A percentile compares a stretch with the other conserved stretches of the same genome.
Evolutionary conservation across 2,888 invertebrate genomes (phyloP).

Genomic region (Schrankia costaestrigalis): DNA sequence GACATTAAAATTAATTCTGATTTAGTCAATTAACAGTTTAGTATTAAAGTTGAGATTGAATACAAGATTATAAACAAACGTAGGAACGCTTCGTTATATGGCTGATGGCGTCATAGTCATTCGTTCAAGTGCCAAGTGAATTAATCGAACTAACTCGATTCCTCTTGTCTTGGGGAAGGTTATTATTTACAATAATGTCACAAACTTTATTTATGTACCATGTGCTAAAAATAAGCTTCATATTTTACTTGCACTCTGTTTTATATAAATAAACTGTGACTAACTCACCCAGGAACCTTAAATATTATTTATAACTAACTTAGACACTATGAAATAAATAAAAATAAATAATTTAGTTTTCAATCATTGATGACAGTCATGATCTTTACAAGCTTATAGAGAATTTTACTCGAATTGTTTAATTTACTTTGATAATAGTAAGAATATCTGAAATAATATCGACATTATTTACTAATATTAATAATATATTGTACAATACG

Average conservation of each 20-base stretch:
- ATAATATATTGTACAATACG: too few species aligned
- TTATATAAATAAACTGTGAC: conserved; percentile 36
- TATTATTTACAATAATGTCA: conserved; percentile 33
- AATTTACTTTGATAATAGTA: too few species aligned
- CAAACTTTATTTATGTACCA: conserved; percentile 29
- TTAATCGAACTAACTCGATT: conserved; percentile 17
- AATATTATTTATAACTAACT: conserved; percentile 20
- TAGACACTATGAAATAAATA: conserved; percentile 39
- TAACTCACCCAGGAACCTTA: conserved; percentile 37
- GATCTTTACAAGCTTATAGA: too few species aligned
- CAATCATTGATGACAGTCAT: conserved; percentile 31
- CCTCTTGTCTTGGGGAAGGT: conserved; percentile 11
- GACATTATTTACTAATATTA: too few species aligned
- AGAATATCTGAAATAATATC: too few species aligned
- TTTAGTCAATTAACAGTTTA: too few species aligned
- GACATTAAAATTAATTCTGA: too few species aligned
- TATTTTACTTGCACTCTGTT: conserved; percentile 12
- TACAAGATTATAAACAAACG: too few species aligned
- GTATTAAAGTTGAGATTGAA: too few species aligned
- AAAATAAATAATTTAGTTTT: conserved; percentile 42
- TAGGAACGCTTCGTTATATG: conserved; percentile 33
- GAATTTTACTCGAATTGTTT: too few species aligned
- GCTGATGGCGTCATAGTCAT: conserved; percentile 25
- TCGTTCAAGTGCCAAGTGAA: conserved; percentile 21
- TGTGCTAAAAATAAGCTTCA: conserved; percentile 16